Base-by-base conservation (phyloP, 53 echinoderm and acorn worm species). In the Mesocentrotus franciscanus region DNA sequence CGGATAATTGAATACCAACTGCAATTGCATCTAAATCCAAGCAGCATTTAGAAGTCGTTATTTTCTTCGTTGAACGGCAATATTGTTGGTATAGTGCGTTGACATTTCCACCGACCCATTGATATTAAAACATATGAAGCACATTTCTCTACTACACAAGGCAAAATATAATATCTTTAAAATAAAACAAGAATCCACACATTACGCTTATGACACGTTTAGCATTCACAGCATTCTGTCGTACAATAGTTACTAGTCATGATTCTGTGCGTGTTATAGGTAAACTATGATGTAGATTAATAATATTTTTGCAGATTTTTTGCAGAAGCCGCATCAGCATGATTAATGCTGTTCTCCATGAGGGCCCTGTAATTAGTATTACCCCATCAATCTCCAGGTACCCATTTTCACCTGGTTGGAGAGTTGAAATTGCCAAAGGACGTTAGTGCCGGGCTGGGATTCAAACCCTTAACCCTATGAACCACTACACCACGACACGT, bases 1-100 rank as follows among this genome's bases (percentile, higher is more conserved):
- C 4, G 20, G 84, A 84, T 84, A 84, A 84, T 84, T 84, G 84
- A 84, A 84, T 84, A 84, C 58, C 58, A 87, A n/a, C n/a, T 87
- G 87, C 24, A 87, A 87, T 57, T 57, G 87, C 57, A 87, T 87
- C 57, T 56, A 57, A 56, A 56, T n/a, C 56, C 56, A 26, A n/a
- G 87, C 13, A 87, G 87, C 33, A 58, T 56, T 20, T 42, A 84
- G 11, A n/a, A 56, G 56, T 18, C 56, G 56, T 57, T 87, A 87
- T 87, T 87, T 57, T 9, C 12, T 56, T 57, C n/a, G 14, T 87
- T 58, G 56, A 27, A 57, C 4, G 58, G 87, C 57, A 87, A 57
- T 85, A 56, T 24, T 49, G 42, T 49, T 84, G 49, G 42, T 22
- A 84, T 87, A 87, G 87, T 87, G 58, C 58, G 10, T 58, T 87